phyloP scores from a whole-genome alignment of 1,140 invertebrate genomes.

The Temnothorax longispinosus region DNA sequence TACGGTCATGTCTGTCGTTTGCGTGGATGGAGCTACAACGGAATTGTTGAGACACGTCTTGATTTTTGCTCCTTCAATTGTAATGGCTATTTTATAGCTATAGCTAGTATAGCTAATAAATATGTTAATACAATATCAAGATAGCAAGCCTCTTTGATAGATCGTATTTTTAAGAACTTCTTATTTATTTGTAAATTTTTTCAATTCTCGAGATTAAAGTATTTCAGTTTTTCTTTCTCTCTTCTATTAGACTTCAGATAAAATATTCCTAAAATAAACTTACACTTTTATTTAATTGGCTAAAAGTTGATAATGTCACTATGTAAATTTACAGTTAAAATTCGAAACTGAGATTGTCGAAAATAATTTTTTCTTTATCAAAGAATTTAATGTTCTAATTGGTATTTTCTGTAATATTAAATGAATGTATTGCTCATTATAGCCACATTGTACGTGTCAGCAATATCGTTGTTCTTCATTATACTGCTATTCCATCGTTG shows the following conservation, averaged over 20 bases:
- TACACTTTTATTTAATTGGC: neutral
- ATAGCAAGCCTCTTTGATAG: neutral
- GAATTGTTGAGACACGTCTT: neutral
- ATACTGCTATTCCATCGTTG: neutral
- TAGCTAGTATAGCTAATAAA: neutral
- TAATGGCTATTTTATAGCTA: neutral
- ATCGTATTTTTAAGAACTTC: neutral
- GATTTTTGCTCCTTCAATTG: neutral
- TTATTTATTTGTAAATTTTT: neutral
- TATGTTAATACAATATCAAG: neutral
- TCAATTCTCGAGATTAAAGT: neutral
- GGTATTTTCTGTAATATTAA: neutral
- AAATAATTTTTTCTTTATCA: neutral
- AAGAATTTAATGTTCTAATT: neutral
- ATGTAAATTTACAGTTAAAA: neutral
- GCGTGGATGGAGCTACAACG: neutral
- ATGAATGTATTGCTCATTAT: neutral
- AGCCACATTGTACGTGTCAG: neutral
- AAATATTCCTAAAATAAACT: neutral
- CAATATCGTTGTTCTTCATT: neutral
- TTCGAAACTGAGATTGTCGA: neutral
- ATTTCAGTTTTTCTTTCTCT: neutral
- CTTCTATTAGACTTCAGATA: neutral
- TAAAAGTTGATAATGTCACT: neutral
- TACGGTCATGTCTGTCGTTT: neutral